Base-by-base conservation (phyloP, 2,113 vertebrate genomes). In the Equus quagga region DNA sequence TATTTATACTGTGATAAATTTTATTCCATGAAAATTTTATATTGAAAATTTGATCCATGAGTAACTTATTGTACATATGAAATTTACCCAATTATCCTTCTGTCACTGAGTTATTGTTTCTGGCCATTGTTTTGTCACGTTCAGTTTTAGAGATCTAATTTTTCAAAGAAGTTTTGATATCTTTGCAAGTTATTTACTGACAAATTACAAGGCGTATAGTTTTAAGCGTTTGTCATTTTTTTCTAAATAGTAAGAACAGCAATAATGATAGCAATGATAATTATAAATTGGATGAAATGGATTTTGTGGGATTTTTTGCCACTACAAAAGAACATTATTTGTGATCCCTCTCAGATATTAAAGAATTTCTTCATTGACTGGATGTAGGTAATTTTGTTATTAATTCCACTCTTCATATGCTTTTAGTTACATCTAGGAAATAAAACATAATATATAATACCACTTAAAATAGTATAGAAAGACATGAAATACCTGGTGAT, bases 321-420 rank as follows among this genome's bases (percentile, higher is more conserved):
- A 89, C 72, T 58, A n/a, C 28, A 86, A 78, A 92, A 76, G 18
- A 95, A 81, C 90, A 79, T 70, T 83, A 44, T 69, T 84, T 49
- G 14, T 49, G 91, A 2, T 36, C 54, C 13, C 5, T 85, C 54
- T 87, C 18, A 44, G 21, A 6, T 18, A n/a, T 56, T 33, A 28
- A 19, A 64, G 10, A 31, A 44, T 88, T 85, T 94, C 65, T 75
- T 86, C 26, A 85, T 44, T 93, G 84, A 46, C 31, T 3, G 24
- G 17, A 33, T 86, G 26, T 96, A 41, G 4, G 8, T 54, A 69
- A 85, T 92, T 93, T 94, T 95, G 46, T 65, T 90, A 3, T 81
- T 51, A 79, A 58, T 76, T 41, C 21, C 51, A 19, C 28, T 56
- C 4, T 83, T 80, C 31, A 70, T 36, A 69, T 28, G 79, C 21